Base-by-base conservation (phyloP, 1,140 invertebrate genomes). In the Chelonus insularis region DNA sequence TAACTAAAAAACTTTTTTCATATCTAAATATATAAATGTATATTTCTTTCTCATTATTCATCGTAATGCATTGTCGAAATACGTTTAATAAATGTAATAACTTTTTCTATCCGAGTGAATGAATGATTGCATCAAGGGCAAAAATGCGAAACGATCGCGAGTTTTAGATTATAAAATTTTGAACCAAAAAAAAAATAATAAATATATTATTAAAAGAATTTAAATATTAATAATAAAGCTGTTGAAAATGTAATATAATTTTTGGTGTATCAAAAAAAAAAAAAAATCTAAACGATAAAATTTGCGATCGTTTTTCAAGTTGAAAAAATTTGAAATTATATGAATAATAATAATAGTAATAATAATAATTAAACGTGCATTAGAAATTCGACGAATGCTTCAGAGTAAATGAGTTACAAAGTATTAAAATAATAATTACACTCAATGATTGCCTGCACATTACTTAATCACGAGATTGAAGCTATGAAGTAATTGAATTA, bases 31-130 rank as follows among this genome's bases (percentile, higher is more conserved):
- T n/a, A 25, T 50, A n/a, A 14, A 50, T 23, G 21, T 6, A 21
- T 18, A 16, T 25, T 23, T 11, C 12, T 50, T 23, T 50, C 47
- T 20, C 21, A 11, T 20, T 45, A 16, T 8, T 18, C 18, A 52
- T 39, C 16, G 32, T 51, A 23, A 51, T 51, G 21, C 47, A 57
- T 11, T 48, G 16, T 47, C 41, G 32, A 25, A 59, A 48, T 57
- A 12, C 47, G 29, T 50, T 23, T n/a, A 50, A 18, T 18, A 21
- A 29, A 12, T 50, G 25, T 50, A 50, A 47, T 56, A 59, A 45
- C 43, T 59, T 59, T 59, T 59, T 59, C 47, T 59, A 59, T 50
- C 45, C 25, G 57, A 50, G 45, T 59, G 56, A 57, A 57, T 57
- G 57, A 59, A 36, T 16, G 57, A 12, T 59, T 48, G 57, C 45